A percentile compares a stretch with the other conserved stretches of the same genome.
These are phyloP conservation scores for Sterrhoptilus dennistouni DNA, from an alignment of 2,113 vertebrate genomes.

Conservation along the genomic window DNA sequence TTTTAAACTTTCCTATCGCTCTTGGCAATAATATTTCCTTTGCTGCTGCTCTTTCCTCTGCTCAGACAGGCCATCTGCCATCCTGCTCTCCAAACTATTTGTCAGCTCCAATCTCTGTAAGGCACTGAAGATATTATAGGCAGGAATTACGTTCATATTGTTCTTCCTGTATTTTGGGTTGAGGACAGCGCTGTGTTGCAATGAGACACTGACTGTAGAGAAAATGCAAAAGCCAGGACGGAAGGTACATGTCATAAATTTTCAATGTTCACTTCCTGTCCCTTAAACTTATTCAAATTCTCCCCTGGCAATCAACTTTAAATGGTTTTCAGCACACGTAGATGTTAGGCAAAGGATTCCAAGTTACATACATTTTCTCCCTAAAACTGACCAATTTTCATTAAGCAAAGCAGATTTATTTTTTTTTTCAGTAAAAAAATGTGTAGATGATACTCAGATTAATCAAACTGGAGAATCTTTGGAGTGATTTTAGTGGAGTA, in stretches of 20 bases:
- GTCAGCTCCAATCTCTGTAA: background rate
- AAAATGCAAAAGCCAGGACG: background rate
- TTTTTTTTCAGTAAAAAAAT: background rate
- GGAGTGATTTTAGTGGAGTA: background rate
- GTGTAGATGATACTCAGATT: background rate
- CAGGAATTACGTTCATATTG: background rate
- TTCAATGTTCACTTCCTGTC: background rate
- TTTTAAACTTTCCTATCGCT: background rate
- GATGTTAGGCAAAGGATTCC: background rate
- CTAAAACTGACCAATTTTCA: background rate
- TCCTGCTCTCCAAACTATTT: background rate
- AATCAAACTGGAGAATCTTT: background rate
- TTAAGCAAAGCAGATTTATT: background rate
- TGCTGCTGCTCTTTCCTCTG: background rate
- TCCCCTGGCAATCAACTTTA: background rate
- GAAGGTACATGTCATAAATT: background rate
- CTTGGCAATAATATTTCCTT: background rate
- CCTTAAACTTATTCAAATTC: background rate
- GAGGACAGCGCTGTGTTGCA: background rate
- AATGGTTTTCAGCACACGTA: background rate
- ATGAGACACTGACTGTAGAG: background rate
- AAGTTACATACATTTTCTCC: background rate
- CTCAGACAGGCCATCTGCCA: slow-evolving; percentile 14
- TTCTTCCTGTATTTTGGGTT: background rate
- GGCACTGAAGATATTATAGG: background rate